phyloP scores from a whole-genome alignment of 2,797 vertebrate genomes.

The Benthosema pterotum region DNA sequence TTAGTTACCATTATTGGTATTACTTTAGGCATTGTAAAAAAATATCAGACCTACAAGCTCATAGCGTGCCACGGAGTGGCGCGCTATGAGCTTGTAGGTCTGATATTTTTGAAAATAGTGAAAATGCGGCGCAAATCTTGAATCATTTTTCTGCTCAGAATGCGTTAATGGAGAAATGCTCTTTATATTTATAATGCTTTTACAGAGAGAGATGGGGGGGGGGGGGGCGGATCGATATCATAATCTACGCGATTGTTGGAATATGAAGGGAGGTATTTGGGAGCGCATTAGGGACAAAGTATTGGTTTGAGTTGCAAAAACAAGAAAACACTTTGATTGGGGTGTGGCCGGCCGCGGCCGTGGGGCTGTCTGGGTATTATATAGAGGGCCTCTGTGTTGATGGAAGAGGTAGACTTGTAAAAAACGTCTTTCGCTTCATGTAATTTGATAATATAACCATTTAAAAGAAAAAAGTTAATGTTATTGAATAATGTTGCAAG shows the following conservation, averaged over 20 bases:
- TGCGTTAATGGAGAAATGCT: slow-evolving; percentile 80
- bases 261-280: slow-evolving; percentile 75
- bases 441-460: slow-evolving; percentile 19
- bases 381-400: slow-evolving; percentile 33
- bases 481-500: slow-evolving; percentile 21
- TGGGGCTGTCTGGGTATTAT: slow-evolving; percentile 34
- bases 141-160: no score
- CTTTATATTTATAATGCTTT: slow-evolving; percentile 84
- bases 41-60: no score
- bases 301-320: slow-evolving; percentile 76
- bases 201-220: slow-evolving; percentile 59
- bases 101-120: no score
- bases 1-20: no score
- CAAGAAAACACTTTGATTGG: slow-evolving; percentile 70
- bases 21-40: no score
- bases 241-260: slow-evolving; percentile 77
- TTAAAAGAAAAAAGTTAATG: slow-evolving; percentile 31
- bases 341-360: slow-evolving; percentile 68
- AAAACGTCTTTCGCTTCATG: slow-evolving; percentile 29
- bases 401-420: slow-evolving; percentile 42
- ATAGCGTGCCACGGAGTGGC: no score
- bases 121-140: no score
- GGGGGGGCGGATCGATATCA: slow-evolving; percentile 76
- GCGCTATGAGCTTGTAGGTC: no score
- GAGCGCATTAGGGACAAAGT: slow-evolving; percentile 71